Conservation (phyloP, 2,797 vertebrate species). For the Lithobates pipiens region DNA sequence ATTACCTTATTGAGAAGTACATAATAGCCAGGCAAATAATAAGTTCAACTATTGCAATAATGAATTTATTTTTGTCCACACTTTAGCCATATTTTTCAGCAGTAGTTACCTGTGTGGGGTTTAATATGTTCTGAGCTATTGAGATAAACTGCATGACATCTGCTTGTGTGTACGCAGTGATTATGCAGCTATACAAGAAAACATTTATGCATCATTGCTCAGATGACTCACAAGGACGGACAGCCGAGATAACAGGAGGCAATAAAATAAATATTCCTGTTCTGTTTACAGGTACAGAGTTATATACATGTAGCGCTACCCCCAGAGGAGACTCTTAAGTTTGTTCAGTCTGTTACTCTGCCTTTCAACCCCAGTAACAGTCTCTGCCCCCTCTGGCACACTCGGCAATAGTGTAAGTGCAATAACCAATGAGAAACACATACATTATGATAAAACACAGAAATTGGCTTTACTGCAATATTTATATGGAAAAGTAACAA, state of each 20-base stretch:
- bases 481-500: too few species aligned
- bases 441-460: too few species aligned
- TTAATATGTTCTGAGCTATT: conserved; percentile 7
- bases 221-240: conserved; percentile 9
- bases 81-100: not conserved
- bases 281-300: not conserved
- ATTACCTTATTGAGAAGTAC: too few species aligned
- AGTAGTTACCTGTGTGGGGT: conserved; percentile 5
- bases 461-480: too few species aligned
- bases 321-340: too few species aligned
- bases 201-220: conserved; percentile 17
- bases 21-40: too few species aligned
- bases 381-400: too few species aligned
- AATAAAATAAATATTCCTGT: not conserved
- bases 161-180: conserved; percentile 19
- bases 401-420: too few species aligned
- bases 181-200: conserved; percentile 26
- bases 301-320: not conserved
- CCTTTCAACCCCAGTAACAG: too few species aligned
- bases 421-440: too few species aligned
- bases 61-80: not conserved
- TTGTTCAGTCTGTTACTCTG: too few species aligned
- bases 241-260: not conserved
- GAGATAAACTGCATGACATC: conserved; percentile 23
- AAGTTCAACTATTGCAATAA: too few species aligned